Base-by-base conservation (phyloP, 2,888 invertebrate genomes). In the Eledone cirrhosa region DNA sequence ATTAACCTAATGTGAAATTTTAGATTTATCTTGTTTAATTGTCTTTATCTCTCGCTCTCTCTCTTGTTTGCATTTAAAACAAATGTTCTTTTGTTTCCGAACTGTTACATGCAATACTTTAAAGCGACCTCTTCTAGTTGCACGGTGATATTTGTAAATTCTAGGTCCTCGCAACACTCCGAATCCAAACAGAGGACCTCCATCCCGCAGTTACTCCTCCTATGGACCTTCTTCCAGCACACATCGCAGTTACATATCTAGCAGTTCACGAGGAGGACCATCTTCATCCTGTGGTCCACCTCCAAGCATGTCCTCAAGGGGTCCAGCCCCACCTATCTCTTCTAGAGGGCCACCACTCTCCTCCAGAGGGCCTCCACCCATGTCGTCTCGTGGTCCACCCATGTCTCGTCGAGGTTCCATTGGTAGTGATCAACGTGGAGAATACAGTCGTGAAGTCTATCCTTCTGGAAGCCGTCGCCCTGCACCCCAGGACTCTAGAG, bases 401-500 rank as follows among this genome's bases (percentile, higher is more conserved):
- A 24, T 76, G 47, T 76, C 76, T 47, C 29, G 76, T 14, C 47
- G 76, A 19, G 76, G 76, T 5, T 48, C 76, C 47, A 33, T 76
- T 41, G 48, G 76, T 47, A 48, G 76, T 48, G 76, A 48, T 19
- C 48, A 33, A 11, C 48, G 48, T 29, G 48, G 76, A 27, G 48
- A 76, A 76, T 76, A 76, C 48, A 78, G 85, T 24, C 80, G 80
- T 48, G 78, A 83, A 33, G 82, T 82, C 29, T 82, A 84, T 79
- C 80, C 84, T 41, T 81, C 82, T 19, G 82, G 82, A 13, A 76
- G 83, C 14, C 78, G 87, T 72, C 81, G 86, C 69, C 83, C 85
- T 27, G 83, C 85, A 14, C 82, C 85, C 3, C 83, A 84, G 75
- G 84, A 85, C 69, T 79, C 84, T 4, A 79, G 86, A 48, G 83